A percentile compares a stretch with the other conserved stretches of the same genome.
These are phyloP conservation scores for Conops quadrifasciatus DNA, from an alignment of 2,888 invertebrate genomes.

Conservation along the genomic window DNA sequence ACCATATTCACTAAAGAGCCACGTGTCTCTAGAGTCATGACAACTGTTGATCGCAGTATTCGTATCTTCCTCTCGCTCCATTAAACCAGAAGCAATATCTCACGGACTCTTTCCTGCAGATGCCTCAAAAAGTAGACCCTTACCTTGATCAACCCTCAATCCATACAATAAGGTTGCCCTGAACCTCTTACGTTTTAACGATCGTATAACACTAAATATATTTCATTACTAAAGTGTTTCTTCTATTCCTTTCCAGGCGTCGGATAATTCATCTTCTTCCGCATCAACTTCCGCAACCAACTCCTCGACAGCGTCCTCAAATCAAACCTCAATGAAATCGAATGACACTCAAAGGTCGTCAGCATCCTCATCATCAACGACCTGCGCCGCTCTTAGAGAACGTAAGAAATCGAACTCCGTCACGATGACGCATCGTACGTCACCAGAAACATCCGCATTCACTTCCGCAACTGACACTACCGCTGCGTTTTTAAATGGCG, in stretches of 20 bases:
- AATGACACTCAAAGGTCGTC: constrained; percentile 55
- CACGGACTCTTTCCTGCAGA: no score
- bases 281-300: constrained; percentile 43
- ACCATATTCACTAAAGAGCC: no score
- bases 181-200: neutral
- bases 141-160: no score
- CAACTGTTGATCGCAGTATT: no score
- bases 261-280: constrained; percentile 56
- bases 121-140: no score
- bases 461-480: neutral
- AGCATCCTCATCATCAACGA: constrained; percentile 53
- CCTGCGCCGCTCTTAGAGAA: constrained; percentile 49
- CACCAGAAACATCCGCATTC: constrained; percentile 5
- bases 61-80: no score
- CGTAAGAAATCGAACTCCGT: constrained; percentile 39
- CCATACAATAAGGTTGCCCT: neutral
- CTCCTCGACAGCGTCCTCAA: constrained; percentile 34
- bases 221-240: no score
- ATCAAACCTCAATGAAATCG: constrained; percentile 47
- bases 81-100: no score
- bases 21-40: no score
- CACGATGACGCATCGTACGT: constrained; percentile 30
- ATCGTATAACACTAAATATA: neutral
- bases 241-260: constrained; percentile 47
- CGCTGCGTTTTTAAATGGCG: constrained; percentile 7